Percentiles rank a stretch among this genome's conserved stretches.
These are phyloP conservation scores for Pitta sordida DNA, from an alignment of 2,113 vertebrate genomes.

Conservation along the genomic window DNA sequence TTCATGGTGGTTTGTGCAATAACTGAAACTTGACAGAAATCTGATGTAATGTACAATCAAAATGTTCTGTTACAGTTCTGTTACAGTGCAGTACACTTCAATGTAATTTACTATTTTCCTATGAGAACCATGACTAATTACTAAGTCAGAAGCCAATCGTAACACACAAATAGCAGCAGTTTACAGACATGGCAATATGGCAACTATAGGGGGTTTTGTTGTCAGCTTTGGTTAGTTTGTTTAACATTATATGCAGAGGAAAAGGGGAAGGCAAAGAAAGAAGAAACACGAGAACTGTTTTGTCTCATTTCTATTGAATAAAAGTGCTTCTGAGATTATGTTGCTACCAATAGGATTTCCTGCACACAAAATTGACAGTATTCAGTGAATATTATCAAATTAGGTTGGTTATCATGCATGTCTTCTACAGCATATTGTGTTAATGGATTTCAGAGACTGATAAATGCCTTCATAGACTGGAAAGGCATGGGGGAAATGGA, in stretches of 20 bases:
- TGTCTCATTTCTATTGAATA: slow-evolving; percentile 31
- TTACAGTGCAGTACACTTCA: neutral
- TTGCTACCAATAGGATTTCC: slow-evolving; percentile 27
- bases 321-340: neutral
- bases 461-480: neutral
- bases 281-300: slow-evolving; percentile 5
- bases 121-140: neutral
- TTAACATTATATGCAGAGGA: neutral
- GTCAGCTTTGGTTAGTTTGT: neutral
- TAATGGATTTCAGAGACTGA: slow-evolving; percentile 1
- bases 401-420: neutral
- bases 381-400: neutral
- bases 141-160: neutral
- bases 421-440: neutral
- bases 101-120: neutral
- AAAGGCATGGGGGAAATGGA: neutral
- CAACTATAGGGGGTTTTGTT: neutral
- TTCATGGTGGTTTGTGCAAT: neutral
- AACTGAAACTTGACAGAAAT: neutral
- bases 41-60: neutral
- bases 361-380: neutral
- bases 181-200: neutral
- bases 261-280: neutral
- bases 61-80: neutral
- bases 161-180: neutral